phyloP scores from a whole-genome alignment of 2,888 invertebrate species.

The Salticus scenicus region DNA sequence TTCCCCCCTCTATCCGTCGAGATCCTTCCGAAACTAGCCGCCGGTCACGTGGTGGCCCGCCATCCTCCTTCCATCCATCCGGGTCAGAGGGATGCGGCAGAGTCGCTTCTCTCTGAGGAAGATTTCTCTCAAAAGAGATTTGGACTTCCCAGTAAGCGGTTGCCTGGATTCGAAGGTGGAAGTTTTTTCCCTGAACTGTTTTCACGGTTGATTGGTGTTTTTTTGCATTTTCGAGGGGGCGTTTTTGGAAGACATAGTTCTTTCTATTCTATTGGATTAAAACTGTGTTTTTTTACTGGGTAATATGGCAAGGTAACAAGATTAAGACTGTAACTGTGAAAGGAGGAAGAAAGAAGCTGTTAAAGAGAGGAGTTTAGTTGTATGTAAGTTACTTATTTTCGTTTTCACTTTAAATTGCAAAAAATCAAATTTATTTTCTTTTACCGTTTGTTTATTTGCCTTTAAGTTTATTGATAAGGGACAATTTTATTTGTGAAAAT shows the following conservation, averaged over 20 bases:
- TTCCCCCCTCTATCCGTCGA: neutral
- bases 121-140: neutral
- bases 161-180: neutral
- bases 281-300: neutral
- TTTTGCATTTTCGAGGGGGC: neutral
- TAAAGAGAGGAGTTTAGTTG: neutral
- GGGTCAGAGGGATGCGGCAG: constrained; percentile 35
- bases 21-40: constrained; percentile 62
- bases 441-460: no score
- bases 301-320: no score
- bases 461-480: no score
- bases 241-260: neutral
- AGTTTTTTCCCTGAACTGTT: neutral
- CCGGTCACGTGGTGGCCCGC: constrained; percentile 52
- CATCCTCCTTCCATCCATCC: constrained; percentile 19
- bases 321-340: no score
- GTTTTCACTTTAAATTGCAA: no score
- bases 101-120: neutral
- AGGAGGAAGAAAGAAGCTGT: no score
- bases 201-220: neutral
- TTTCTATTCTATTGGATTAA: neutral
- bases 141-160: neutral
- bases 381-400: neutral
- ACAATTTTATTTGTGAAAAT: no score
- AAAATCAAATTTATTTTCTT: no score